Evolutionary conservation across 1,140 invertebrate genomes (phyloP), one percentile per base, ranked within the genome.

Genomic region (Linepithema humile): DNA sequence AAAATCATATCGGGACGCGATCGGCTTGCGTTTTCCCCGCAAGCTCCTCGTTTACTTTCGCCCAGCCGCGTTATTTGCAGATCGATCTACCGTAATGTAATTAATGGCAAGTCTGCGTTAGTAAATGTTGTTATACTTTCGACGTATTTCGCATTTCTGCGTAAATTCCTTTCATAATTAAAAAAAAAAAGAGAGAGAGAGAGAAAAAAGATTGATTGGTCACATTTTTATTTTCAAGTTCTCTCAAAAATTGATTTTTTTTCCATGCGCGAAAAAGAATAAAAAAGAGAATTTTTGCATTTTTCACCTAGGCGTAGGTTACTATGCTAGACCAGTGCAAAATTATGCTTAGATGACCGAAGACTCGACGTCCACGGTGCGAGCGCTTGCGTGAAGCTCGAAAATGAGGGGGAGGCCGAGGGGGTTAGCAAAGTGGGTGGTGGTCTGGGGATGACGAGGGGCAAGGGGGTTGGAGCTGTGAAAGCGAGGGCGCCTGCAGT

Each of bases 401-500:
- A 93, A 93, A 93, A 93, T 93, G 92, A 93, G 92, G 91, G 90
- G 84, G 82, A 70, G n/a, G 53, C 57, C 72, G 48, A 53, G 78
- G 60, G 77, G 40, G 32, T 60, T 57, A 48, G 65, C 55, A 32
- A 78, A 69, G 77, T 57, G 85, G 67, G 78, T 80, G 87, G 85
- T 29, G 77, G 86, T 86, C 84, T 40, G 59, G 86, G 57, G 72
- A 84, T 43, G 77, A 88, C 45, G 88, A 75, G 86, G 74, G 85
- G 86, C 86, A 86, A 74, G 88, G 90, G 87, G 88, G 88, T 89
- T 86, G 89, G 84, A 87, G 88, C 88, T 84, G 91, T 88, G 90
- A 90, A 91, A 91, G 90, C 89, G 91, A 92, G 92, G 92, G 90
- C 89, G 91, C 92, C 88, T 92, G 92, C 91, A 92, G 91, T 93